phyloP scores from a whole-genome alignment of 2,888 invertebrate genomes.

The Rhaphigaster nebulosa region DNA sequence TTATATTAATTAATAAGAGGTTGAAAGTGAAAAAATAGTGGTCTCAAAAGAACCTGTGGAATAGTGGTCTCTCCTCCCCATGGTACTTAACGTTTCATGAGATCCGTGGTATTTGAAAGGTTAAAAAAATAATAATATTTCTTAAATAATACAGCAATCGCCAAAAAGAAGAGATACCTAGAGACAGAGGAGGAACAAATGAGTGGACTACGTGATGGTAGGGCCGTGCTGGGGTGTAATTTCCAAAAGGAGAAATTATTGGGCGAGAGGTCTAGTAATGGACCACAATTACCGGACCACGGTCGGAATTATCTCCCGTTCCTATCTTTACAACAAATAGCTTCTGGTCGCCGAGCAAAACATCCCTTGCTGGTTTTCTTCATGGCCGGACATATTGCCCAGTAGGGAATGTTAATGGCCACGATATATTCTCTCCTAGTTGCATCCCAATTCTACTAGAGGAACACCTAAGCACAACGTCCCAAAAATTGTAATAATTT shows the following conservation, averaged over 20 bases:
- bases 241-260: slow-evolving; percentile 24
- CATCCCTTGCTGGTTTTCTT: background rate
- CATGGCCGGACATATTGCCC: background rate
- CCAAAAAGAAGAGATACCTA: background rate
- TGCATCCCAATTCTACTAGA: background rate
- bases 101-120: no score
- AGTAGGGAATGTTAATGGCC: background rate
- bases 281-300: background rate
- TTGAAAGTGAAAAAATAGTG: no score
- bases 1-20: no score
- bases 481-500: background rate
- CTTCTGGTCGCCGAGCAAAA: background rate
- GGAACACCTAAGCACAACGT: background rate
- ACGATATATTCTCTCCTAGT: background rate
- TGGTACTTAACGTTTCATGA: no score
- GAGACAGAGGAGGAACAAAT: background rate
- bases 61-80: no score
- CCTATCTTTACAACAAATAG: background rate
- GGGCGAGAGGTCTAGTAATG: background rate
- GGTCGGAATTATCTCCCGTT: background rate
- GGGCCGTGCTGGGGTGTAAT: background rate
- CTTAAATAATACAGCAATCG: no score
- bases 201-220: background rate
- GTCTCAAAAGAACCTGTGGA: no score
- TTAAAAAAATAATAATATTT: no score